Percentiles rank a stretch among this genome's conserved stretches.
These are phyloP conservation scores for Sycophaga agraensis DNA, from an alignment of 1,140 invertebrate species.

Conservation along the genomic window DNA sequence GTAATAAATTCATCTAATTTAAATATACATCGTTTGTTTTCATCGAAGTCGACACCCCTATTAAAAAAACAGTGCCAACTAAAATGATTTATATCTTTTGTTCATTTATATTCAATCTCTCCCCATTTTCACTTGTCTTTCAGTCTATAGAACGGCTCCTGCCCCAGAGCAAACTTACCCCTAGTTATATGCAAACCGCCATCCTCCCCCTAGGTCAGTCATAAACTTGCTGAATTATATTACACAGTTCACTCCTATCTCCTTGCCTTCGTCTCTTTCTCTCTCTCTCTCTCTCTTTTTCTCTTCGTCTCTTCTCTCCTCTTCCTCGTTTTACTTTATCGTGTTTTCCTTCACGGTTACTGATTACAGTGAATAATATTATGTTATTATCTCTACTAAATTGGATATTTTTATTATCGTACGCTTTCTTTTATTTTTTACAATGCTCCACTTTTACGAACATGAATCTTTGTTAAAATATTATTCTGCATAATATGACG, in stretches of 20 bases:
- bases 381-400: not conserved
- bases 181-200: constrained; percentile 57
- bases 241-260: constrained; percentile 48
- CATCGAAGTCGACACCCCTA: too few species aligned
- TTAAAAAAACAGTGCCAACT: too few species aligned
- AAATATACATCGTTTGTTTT: too few species aligned
- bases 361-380: not conserved
- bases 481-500: too few species aligned
- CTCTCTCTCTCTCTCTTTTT: too few species aligned
- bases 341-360: not conserved
- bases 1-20: too few species aligned
- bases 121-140: constrained; percentile 14
- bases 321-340: constrained; percentile 13
- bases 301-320: too few species aligned
- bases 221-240: constrained; percentile 61
- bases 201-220: constrained; percentile 53
- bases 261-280: constrained; percentile 15
- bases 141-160: constrained; percentile 23
- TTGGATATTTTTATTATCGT: too few species aligned
- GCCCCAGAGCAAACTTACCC: constrained; percentile 51
- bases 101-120: constrained; percentile 30
- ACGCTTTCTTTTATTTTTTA: too few species aligned
- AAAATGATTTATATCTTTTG: not conserved
- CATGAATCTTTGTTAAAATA: too few species aligned
- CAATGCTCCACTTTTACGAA: too few species aligned